Conservation (phyloP, 2,797 vertebrate species). For the Discoglossus pictus region DNA sequence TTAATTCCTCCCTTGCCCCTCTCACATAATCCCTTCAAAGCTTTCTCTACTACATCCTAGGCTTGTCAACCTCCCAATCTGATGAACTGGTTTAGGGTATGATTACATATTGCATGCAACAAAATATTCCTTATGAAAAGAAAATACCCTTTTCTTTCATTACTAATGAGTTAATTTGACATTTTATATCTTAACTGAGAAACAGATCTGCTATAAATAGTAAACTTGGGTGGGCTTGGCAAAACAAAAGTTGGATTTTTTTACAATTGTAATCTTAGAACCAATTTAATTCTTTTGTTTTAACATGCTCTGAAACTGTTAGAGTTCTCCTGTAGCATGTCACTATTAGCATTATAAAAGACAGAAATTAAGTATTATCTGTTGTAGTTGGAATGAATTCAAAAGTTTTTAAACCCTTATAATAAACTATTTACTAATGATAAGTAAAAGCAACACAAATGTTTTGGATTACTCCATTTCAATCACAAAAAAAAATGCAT, state of each 20-base stretch:
- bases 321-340: constrained; percentile 15
- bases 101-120: neutral
- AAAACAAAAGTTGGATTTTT: constrained; percentile 1
- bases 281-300: constrained; percentile 19
- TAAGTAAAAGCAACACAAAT: constrained; percentile 15
- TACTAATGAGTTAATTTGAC: constrained; percentile 7
- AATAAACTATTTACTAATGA: constrained; percentile 8
- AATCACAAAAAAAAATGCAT: constrained; percentile 27
- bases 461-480: constrained; percentile 30
- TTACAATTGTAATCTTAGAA: constrained; percentile 34
- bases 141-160: neutral
- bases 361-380: constrained; percentile 39
- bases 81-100: too few relatives aligned
- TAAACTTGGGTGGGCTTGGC: constrained; percentile 40
- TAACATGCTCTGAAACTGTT: constrained; percentile 14
- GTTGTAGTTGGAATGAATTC: constrained; percentile 31
- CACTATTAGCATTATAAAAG: constrained; percentile 30
- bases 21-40: too few relatives aligned
- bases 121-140: neutral
- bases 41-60: too few relatives aligned
- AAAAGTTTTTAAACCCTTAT: constrained; percentile 31
- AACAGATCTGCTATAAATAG: constrained; percentile 15
- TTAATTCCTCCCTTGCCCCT: too few relatives aligned
- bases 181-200: constrained; percentile 13
- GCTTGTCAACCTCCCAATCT: too few relatives aligned